Percentiles rank a stretch among this genome's conserved stretches.
Conservation (phyloP, 2,797 vertebrate genomes). For the Alosa sapidissima region DNA sequence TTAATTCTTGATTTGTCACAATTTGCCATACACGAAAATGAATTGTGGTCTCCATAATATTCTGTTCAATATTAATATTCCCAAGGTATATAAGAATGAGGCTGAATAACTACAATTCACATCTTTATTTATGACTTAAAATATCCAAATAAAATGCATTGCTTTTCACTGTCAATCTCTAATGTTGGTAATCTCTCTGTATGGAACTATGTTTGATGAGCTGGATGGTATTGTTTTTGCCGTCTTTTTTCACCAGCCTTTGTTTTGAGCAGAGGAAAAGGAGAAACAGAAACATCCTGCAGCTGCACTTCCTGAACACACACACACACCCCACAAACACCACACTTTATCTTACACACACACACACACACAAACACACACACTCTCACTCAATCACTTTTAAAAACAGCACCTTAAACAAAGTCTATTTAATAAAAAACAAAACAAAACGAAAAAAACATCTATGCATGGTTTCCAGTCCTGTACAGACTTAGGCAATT, state of each 20-base stretch:
- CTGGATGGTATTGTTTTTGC: constrained; percentile 44
- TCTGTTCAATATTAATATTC: background rate
- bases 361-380: background rate
- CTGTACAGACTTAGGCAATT: background rate
- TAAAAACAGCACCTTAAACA: background rate
- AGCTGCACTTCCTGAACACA: constrained; percentile 71
- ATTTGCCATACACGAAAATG: background rate
- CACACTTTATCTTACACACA: background rate
- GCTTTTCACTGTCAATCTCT: background rate
- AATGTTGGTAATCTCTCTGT: background rate
- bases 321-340: constrained; percentile 14
- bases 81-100: background rate
- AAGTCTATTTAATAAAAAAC: too few relatives aligned
- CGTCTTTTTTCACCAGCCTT: constrained; percentile 58
- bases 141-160: background rate
- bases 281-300: constrained; percentile 80
- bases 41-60: background rate
- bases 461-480: background rate
- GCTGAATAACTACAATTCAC: background rate
- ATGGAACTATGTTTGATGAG: constrained; percentile 35
- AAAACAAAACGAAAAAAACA: too few relatives aligned
- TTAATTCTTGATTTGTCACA: background rate
- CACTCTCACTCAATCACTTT: background rate
- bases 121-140: background rate
- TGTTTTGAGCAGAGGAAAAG: constrained; percentile 75